Evolutionary conservation across 2,888 invertebrate genomes (phyloP).

Genomic region (Synergus umbraculus): DNA sequence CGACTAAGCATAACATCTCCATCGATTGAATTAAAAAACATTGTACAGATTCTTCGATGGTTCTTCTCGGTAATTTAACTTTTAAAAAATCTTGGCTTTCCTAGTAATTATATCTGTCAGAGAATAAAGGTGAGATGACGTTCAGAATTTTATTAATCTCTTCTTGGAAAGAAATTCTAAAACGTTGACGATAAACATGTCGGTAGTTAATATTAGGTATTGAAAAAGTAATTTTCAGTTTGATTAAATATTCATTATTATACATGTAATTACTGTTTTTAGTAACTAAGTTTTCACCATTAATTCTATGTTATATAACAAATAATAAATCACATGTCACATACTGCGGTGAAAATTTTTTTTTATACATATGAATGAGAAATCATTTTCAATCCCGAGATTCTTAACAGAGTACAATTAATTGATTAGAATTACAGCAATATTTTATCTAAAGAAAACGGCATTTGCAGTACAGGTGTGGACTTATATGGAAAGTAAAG

Average conservation of each 20-base stretch:
- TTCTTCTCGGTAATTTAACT: background rate
- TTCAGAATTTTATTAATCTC: background rate
- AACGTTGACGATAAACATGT: constrained; percentile 12
- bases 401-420: background rate
- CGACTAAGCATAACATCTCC: constrained; percentile 8
- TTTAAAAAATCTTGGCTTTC: background rate
- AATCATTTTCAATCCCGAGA: background rate
- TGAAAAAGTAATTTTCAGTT: background rate
- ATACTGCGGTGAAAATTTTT: background rate
- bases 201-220: constrained; percentile 24
- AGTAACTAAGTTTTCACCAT: background rate
- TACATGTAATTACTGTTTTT: background rate
- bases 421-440: constrained; percentile 25
- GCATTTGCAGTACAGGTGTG: constrained; percentile 28
- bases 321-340: background rate
- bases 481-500: constrained; percentile 39
- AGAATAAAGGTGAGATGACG: background rate
- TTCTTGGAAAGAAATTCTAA: constrained; percentile 2
- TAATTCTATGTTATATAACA: background rate
- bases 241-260: constrained; percentile 6
- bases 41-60: background rate
- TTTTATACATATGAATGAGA: background rate
- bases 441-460: constrained; percentile 27
- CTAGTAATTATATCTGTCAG: constrained; percentile 7
- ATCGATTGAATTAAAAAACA: background rate